A percentile compares a stretch with the other conserved stretches of the same genome.
These are phyloP conservation scores for Drosophila hydei DNA, from an alignment of 1,140 invertebrate species.

Conservation along the genomic window DNA sequence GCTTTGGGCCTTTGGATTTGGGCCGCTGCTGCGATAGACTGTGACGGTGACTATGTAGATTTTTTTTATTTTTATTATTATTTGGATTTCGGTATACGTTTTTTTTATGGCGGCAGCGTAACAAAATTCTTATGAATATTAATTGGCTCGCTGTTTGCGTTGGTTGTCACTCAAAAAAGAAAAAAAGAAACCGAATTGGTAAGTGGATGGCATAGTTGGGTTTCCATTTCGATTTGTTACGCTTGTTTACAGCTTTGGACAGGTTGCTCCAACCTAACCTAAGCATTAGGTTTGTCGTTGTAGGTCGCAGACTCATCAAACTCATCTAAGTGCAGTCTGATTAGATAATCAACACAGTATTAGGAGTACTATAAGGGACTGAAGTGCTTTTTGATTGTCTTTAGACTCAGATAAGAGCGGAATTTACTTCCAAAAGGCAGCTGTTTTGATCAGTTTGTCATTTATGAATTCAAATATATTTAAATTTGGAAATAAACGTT, in stretches of 20 bases:
- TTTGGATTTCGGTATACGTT: slow-evolving; percentile 12
- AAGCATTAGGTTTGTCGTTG: neutral
- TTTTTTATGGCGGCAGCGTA: slow-evolving; percentile 35
- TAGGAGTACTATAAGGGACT: neutral
- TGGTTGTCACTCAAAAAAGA: slow-evolving; percentile 43
- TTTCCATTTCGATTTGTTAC: slow-evolving; percentile 36
- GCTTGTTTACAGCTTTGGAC: slow-evolving; percentile 38
- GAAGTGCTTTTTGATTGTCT: neutral
- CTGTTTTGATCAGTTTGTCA: no score
- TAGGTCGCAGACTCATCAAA: neutral
- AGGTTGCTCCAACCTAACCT: slow-evolving; percentile 30
- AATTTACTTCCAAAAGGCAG: no score
- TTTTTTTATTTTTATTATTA: slow-evolving; percentile 47
- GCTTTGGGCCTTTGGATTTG: slow-evolving; percentile 35
- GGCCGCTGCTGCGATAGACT: slow-evolving; percentile 26
- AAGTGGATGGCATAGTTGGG: slow-evolving; percentile 38
- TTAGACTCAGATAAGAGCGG: no score
- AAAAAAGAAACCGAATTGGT: slow-evolving; percentile 14
- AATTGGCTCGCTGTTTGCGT: slow-evolving; percentile 50
- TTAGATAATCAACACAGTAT: neutral
- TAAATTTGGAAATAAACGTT: neutral
- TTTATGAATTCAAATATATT: no score
- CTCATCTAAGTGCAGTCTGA: neutral
- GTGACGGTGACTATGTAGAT: slow-evolving; percentile 49
- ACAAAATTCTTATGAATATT: slow-evolving; percentile 63